phyloP scores from a whole-genome alignment of 2,888 invertebrate species.

The Idaea aversata region DNA sequence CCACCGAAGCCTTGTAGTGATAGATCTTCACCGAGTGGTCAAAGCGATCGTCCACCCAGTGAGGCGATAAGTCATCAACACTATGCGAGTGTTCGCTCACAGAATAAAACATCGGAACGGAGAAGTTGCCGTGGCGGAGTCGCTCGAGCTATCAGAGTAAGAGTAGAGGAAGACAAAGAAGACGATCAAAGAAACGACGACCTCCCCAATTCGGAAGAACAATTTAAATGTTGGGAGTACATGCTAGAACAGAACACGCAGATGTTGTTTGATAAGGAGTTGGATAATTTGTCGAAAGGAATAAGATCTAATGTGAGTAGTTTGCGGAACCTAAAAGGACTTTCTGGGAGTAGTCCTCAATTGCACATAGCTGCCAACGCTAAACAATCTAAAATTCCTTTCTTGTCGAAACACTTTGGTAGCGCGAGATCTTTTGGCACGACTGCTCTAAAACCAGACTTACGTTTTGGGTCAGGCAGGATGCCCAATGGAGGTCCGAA shows the following conservation, averaged over 20 bases:
- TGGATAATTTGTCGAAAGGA: conserved; percentile 87
- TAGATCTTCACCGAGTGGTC: conserved; percentile 91
- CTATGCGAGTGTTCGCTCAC: conserved; percentile 74
- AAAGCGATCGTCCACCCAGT: conserved; percentile 85
- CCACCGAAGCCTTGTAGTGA: conserved; percentile 81
- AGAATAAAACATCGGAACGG: conserved; percentile 69
- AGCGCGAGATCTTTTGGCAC: conserved; percentile 90
- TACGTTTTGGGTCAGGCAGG: conserved; percentile 79
- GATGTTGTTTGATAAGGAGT: conserved; percentile 91
- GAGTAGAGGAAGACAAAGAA: conserved; percentile 83
- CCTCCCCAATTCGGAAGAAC: conserved; percentile 86
- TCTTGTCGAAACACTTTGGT: conserved; percentile 88
- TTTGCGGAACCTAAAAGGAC: conserved; percentile 80
- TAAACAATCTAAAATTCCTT: conserved; percentile 63
- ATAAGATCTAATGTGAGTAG: conserved; percentile 77
- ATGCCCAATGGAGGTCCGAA: conserved; percentile 88
- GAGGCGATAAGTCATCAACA: conserved; percentile 68
- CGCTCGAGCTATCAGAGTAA: conserved; percentile 82
- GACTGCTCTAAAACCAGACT: conserved; percentile 78
- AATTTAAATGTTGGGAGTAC: conserved; percentile 96
- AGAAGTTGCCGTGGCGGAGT: conserved; percentile 81
- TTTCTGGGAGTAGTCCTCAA: conserved; percentile 87
- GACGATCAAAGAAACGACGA: conserved; percentile 66
- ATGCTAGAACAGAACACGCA: conserved; percentile 96
- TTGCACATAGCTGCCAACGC: conserved; percentile 70